phyloP scores from a whole-genome alignment of 2,888 invertebrate species.

The Lissonota sp. region DNA sequence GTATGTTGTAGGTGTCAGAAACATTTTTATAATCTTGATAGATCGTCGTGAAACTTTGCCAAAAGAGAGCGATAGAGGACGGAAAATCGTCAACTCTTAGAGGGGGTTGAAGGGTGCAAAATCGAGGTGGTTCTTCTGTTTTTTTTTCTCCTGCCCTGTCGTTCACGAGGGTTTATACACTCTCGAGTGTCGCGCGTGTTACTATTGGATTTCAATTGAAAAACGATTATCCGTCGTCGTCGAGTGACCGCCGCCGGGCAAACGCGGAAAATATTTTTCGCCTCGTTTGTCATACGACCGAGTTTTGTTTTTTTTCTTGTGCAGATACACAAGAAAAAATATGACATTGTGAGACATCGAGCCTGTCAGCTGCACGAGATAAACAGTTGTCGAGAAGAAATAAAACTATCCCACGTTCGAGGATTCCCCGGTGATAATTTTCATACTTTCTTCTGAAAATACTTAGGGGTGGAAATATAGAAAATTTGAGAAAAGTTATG shows the following conservation, averaged over 20 bases:
- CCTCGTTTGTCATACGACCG: constrained; percentile 73
- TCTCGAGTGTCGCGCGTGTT: constrained; percentile 56
- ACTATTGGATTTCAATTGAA: constrained; percentile 83
- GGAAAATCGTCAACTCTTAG: constrained; percentile 36
- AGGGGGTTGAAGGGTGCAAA: constrained; percentile 13
- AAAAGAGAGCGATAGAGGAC: constrained; percentile 1
- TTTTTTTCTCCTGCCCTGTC: constrained; percentile 25
- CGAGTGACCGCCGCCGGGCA: constrained; percentile 74
- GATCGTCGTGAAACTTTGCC: constrained; percentile 69
- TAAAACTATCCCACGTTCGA: neutral
- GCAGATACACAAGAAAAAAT: constrained; percentile 17
- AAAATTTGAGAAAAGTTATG: too few relatives aligned
- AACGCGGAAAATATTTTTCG: constrained; percentile 62
- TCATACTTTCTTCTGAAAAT: too few relatives aligned
- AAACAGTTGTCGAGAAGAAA: constrained; percentile 10
- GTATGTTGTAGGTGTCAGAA: constrained; percentile 76
- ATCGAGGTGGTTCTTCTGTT: constrained; percentile 24
- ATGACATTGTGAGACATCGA: neutral
- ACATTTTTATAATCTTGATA: constrained; percentile 78
- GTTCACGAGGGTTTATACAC: constrained; percentile 39
- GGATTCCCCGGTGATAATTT: too few relatives aligned
- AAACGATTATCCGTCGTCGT: constrained; percentile 82
- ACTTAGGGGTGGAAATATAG: too few relatives aligned
- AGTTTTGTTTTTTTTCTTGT: constrained; percentile 41
- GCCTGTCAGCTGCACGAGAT: constrained; percentile 61